phyloP scores from a whole-genome alignment of 2,113 vertebrate species.

The Hirundichthys speculiger region DNA sequence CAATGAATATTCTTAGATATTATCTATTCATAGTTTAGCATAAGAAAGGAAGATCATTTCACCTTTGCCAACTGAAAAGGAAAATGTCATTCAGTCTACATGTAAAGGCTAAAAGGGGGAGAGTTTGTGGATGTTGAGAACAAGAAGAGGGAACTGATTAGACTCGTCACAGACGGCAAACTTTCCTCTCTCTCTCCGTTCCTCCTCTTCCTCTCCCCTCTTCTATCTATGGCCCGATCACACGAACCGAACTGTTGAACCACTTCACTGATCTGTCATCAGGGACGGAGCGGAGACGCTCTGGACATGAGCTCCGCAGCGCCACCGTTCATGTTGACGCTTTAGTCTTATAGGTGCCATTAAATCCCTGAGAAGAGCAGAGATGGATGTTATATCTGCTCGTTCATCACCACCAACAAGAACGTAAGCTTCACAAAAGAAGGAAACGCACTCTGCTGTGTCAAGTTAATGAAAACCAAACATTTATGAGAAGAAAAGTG shows the following conservation, averaged over 20 bases:
- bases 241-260: not conserved
- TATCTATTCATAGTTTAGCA: no score
- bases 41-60: no score
- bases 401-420: slow-evolving; percentile 15
- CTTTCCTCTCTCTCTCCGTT: not conserved
- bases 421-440: not conserved
- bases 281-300: not conserved
- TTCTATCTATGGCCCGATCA: not conserved
- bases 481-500: not conserved
- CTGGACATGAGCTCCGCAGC: not conserved
- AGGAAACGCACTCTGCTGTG: slow-evolving; percentile 3
- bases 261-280: not conserved
- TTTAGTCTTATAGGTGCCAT: slow-evolving; percentile 5
- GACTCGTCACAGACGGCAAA: not conserved
- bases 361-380: not conserved
- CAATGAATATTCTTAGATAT: no score
- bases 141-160: not conserved
- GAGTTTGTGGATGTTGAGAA: not conserved
- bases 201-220: slow-evolving; percentile 10
- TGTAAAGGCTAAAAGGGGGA: no score
- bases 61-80: no score
- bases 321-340: not conserved
- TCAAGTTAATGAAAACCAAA: slow-evolving; percentile 7
- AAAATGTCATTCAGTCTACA: no score
- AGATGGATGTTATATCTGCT: slow-evolving; percentile 6